Evolutionary conservation across 2,797 vertebrate species (phyloP).

Genomic region (Crocodylus rhombifer): DNA sequence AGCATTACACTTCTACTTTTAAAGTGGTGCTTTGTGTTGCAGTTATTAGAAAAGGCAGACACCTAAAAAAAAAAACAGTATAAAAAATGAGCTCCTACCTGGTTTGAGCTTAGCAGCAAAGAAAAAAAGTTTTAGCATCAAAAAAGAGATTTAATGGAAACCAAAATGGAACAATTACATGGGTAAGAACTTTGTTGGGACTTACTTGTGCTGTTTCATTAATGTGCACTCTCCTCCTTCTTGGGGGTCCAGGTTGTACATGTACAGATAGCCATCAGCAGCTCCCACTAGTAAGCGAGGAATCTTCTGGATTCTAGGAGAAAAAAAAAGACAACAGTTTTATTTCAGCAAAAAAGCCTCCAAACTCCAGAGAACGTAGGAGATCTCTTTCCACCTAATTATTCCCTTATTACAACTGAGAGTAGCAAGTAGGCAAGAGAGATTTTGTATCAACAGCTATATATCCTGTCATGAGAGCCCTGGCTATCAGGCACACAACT

Average conservation of each 20-base stretch:
- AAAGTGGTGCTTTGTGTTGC: not conserved
- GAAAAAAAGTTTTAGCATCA: not conserved
- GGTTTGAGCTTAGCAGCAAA: not conserved
- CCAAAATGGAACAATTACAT: not conserved
- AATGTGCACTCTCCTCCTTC: slow-evolving; percentile 97
- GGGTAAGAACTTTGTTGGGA: accelerated
- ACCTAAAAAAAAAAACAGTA: slow-evolving; percentile 21
- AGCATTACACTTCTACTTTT: slow-evolving; percentile 37
- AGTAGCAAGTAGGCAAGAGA: not conserved
- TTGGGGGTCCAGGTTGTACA: slow-evolving; percentile 98
- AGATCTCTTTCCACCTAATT: not conserved
- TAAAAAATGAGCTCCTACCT: not conserved
- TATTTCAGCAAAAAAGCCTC: not conserved
- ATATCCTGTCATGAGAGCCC: not conserved
- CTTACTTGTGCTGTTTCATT: slow-evolving; percentile 99
- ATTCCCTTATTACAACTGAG: not conserved
- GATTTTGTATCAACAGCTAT: not conserved
- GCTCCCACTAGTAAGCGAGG: slow-evolving; percentile 94
- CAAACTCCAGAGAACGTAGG: not conserved
- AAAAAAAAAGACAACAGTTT: not conserved
- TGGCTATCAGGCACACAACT: not conserved
- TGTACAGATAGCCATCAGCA: slow-evolving; percentile 95
- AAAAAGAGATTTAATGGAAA: not conserved
- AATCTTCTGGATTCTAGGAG: slow-evolving; percentile 95
- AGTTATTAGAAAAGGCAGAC: slow-evolving; percentile 7